Evolutionary conservation across 1,140 invertebrate species (phyloP).

Genomic region (Lasaia peninsularis): DNA sequence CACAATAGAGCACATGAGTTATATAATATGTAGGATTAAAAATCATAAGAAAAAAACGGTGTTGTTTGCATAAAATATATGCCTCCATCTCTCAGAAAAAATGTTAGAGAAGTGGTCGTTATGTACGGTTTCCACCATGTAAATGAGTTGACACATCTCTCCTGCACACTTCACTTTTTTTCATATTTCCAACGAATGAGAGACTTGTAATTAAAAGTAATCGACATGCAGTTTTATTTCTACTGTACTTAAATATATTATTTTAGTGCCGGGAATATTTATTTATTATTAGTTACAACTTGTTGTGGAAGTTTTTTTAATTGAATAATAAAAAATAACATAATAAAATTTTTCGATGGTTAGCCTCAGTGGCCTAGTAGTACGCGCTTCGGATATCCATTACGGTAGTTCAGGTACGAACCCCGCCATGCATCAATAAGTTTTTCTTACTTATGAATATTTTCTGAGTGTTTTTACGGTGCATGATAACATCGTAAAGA

Average conservation of each 20-base stretch:
- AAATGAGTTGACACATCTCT: slow-evolving; percentile 29
- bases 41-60: neutral
- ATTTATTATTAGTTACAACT: neutral
- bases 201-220: slow-evolving; percentile 31
- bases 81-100: slow-evolving; percentile 21
- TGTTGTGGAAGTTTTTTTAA: neutral
- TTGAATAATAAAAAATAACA: too few species aligned
- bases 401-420: too few species aligned
- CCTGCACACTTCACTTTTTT: slow-evolving; percentile 24
- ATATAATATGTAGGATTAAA: neutral
- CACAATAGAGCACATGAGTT: too few species aligned
- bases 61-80: slow-evolving; percentile 7
- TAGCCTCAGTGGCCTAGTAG: too few species aligned
- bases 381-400: too few species aligned
- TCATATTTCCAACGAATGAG: slow-evolving; percentile 17
- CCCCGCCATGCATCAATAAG: too few species aligned
- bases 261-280: neutral
- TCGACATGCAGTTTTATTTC: slow-evolving; percentile 19
- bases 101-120: slow-evolving; percentile 27
- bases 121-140: slow-evolving; percentile 23
- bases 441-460: too few species aligned
- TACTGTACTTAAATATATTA: neutral
- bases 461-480: too few species aligned
- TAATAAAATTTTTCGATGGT: too few species aligned
- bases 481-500: too few species aligned